phyloP scores from a whole-genome alignment of 2,797 vertebrate genomes.

The Gallinago stenura region DNA sequence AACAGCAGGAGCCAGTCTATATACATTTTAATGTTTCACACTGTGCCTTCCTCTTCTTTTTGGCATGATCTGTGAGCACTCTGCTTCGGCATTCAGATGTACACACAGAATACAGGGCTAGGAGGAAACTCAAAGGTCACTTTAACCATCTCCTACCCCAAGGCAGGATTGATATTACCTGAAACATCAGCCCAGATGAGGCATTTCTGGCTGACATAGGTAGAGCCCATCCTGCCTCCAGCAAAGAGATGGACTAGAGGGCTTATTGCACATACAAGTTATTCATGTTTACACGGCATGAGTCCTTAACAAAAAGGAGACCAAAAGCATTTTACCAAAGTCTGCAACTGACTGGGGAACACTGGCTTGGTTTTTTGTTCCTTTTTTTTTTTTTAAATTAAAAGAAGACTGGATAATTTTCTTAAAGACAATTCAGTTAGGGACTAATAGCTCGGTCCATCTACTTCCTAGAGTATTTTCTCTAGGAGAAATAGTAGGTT shows the following conservation, averaged over 20 bases:
- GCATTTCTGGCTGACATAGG: background rate
- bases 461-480: background rate
- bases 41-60: background rate
- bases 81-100: background rate
- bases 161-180: background rate
- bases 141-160: background rate
- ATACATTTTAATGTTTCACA: background rate
- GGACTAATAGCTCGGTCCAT: background rate
- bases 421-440: background rate
- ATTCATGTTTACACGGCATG: background rate
- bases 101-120: background rate
- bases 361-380: background rate
- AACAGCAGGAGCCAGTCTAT: background rate
- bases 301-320: background rate
- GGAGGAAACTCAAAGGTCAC: background rate
- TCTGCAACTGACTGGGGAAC: rapidly evolving
- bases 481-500: background rate
- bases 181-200: background rate
- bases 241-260: background rate
- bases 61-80: background rate
- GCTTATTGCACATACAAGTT: background rate
- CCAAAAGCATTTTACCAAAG: background rate
- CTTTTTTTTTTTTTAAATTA: background rate
- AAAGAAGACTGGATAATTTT: background rate
- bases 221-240: background rate